These are phyloP conservation scores for Apaloderma vittatum DNA, from an alignment of 2,113 vertebrate genomes.

Conservation along the genomic window DNA sequence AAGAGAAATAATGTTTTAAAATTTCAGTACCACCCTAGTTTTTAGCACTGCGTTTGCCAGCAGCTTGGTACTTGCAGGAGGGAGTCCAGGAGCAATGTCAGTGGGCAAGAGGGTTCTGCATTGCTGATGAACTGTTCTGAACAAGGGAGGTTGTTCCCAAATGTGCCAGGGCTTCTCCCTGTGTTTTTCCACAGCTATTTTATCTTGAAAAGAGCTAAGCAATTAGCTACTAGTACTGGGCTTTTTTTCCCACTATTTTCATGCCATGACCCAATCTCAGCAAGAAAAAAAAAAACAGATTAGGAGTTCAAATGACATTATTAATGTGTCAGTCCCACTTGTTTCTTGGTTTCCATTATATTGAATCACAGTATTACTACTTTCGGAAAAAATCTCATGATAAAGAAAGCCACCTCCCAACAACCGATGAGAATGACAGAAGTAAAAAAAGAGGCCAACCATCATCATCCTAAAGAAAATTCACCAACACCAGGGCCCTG, in stretches of 20 bases:
- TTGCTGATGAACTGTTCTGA: neutral
- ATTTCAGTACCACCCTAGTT: neutral
- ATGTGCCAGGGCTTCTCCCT: neutral
- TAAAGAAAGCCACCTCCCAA: constrained; percentile 49
- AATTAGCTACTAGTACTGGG: neutral
- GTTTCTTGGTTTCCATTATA: constrained; percentile 57
- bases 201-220: neutral
- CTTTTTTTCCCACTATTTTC: neutral
- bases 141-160: neutral
- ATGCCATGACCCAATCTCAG: neutral
- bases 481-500: neutral
- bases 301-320: constrained; percentile 21
- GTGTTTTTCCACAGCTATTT: neutral
- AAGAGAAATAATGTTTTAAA: neutral
- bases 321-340: constrained; percentile 30
- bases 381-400: constrained; percentile 72
- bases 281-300: neutral
- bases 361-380: constrained; percentile 58
- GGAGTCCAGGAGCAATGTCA: neutral
- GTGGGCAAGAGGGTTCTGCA: neutral
- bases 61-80: neutral
- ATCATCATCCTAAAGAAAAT: constrained; percentile 42
- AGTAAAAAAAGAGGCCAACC: neutral
- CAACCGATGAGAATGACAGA: constrained; percentile 38
- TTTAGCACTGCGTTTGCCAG: neutral